Base-by-base conservation (phyloP, 92 coral and sea anemone species). In the Parazoanthus darwini region DNA sequence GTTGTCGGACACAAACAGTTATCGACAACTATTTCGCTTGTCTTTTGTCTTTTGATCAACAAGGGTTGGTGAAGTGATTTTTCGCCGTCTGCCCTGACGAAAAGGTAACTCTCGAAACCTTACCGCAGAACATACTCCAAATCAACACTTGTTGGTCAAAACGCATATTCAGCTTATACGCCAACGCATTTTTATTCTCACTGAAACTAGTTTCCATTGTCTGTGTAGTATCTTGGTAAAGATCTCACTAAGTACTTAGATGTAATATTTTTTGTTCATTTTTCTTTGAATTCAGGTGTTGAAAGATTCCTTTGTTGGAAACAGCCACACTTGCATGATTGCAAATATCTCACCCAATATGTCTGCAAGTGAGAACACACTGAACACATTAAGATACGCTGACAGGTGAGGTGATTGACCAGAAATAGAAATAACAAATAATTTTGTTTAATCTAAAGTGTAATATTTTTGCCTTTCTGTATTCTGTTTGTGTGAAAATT, bases 271-370 rank as follows among this genome's bases (percentile, higher is more conserved):
- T 58, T 15, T 58, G 66, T 58, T 58, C 26, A n/a, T 80, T 48
- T 16, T 2, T 14, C 48, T 80, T 35, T 35, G 33, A 58, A 54
- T 22, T 6, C 75, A 95, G 98, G 98, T 95, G 38, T 81, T 95
- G 74, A 95, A 95, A 67, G 96, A 94, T 78, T 95, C 96, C 35
- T 95, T 95, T 82, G 89, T 95, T 54, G 98, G 97, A 35, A 92
- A 94, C 86, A 92, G 94, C 88, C 95, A 90, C 68, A 96, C 97
- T 18, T 95, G 98, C 75, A 95, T 95, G 98, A 95, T 95, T 71
- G 98, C 98, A 26, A 95, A 93, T 73, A 94, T 95, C 50, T 95
- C 98, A 43, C 98, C 98, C 39, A 92, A 90, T 85, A 85, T 88
- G 66, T 95, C 94, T n/a, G 90, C 94, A 38, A 90, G 94, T 71